Conservation (phyloP, 2,113 vertebrate genomes). For the Vidua chalybeata region DNA sequence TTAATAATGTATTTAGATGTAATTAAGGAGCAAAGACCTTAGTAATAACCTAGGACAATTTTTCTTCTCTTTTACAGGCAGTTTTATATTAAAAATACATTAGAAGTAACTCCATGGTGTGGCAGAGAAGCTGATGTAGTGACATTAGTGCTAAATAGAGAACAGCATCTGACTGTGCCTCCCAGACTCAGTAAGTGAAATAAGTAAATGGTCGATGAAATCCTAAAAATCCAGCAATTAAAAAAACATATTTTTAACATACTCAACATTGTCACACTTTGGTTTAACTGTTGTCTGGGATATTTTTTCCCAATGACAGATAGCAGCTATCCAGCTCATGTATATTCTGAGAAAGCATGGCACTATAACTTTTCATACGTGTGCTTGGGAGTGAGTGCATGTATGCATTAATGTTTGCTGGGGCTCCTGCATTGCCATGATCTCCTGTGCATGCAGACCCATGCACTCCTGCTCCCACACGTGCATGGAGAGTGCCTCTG, state of each 20-base stretch:
- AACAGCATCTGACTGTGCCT: constrained; percentile 16
- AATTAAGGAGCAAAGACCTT: not conserved
- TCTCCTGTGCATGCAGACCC: not conserved
- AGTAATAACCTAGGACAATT: not conserved
- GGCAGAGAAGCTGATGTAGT: constrained; percentile 25
- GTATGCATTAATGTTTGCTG: not conserved
- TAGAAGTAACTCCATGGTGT: not conserved
- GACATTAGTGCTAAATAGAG: constrained; percentile 23
- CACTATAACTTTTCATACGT: not conserved
- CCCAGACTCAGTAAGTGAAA: constrained; percentile 17
- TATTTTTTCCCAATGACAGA: not conserved
- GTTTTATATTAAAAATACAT: not conserved
- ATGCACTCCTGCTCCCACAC: not conserved
- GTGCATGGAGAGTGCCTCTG: not conserved
- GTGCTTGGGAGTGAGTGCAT: not conserved
- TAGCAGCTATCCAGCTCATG: not conserved
- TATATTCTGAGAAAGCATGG: not conserved
- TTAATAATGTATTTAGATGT: not conserved
- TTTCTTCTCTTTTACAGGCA: not conserved
- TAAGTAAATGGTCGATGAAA: not conserved
- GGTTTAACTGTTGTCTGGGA: not conserved
- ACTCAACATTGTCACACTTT: not conserved
- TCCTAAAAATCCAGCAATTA: not conserved
- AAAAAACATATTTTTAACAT: not conserved
- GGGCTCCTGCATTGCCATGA: not conserved